Base-by-base conservation (phyloP, 2,888 invertebrate species). In the Apantesis nais region DNA sequence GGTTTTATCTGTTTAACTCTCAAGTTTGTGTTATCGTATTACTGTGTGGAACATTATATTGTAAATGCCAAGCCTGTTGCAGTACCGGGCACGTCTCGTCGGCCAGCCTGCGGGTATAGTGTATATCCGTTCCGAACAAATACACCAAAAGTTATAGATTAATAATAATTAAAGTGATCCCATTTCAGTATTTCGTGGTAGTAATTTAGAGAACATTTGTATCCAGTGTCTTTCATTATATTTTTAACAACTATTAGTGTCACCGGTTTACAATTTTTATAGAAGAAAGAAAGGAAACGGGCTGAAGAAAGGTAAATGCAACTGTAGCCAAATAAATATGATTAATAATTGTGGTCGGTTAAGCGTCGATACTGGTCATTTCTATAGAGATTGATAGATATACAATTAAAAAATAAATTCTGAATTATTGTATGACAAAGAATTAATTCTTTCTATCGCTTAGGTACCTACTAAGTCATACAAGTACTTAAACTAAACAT, bases 11-110 rank as follows among this genome's bases (percentile, higher is more conserved):
- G 62, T 52, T 48, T 29, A n/a, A 44, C 63, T 58, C 60, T 58
- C 41, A 55, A 58, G 68, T 68, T 68, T 41, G 60, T 25, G 48
- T 67, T 67, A 67, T 67, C 62, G 62, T 69, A 37, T 65, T 44
- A 55, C 55, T 63, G 19, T 63, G 63, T 69, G 29, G 60, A 69
- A 60, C 69, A 31, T 62, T 25, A 63, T 34, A 65, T 34, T 52
- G 70, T 62, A 62, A 69, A 69, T 74, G 77, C 75, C 67, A 77
- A 64, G 73, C 72, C 29, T 72, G 67, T 72, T 72, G 76, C 72
- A 72, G 70, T 74, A 74, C 74, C 72, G 72, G 80, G 74, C 70
- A 80, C 74, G 74, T 71, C 69, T 78, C 73, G 74, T 71, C 55
- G 29, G 55, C 37, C 74, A 74, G 68, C 74, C 52, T 61, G 70